Percentiles rank a stretch among this genome's conserved stretches.
These are phyloP conservation scores for Eupithecia subumbrata DNA, from an alignment of 2,888 invertebrate genomes.

Conservation along the genomic window DNA sequence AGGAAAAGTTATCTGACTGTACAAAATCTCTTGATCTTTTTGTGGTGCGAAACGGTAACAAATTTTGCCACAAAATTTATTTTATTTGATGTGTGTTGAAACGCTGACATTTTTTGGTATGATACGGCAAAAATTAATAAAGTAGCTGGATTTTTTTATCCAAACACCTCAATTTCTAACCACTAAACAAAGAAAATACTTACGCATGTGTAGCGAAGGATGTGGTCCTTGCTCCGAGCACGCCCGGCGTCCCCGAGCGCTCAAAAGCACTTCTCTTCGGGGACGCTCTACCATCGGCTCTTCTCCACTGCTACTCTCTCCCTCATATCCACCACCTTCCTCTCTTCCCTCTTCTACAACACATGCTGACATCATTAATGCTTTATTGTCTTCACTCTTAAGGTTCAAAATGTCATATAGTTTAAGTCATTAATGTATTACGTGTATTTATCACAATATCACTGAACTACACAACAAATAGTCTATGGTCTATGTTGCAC, in stretches of 20 bases:
- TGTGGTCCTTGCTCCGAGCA: slow-evolving; percentile 89
- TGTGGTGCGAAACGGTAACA: no score
- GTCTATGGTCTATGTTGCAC: background rate
- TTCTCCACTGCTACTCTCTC: slow-evolving; percentile 53
- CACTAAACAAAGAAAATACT: slow-evolving; percentile 55
- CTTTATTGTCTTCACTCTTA: slow-evolving; percentile 34
- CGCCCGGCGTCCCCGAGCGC: slow-evolving; percentile 84
- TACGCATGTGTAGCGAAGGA: slow-evolving; percentile 80
- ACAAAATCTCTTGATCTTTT: no score
- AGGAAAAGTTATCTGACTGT: no score
- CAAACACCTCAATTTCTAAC: no score
- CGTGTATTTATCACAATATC: slow-evolving; percentile 17
- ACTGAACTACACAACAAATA: background rate
- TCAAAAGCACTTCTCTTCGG: slow-evolving; percentile 81
- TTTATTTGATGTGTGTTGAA: no score
- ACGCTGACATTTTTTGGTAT: no score
- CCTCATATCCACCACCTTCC: slow-evolving; percentile 63
- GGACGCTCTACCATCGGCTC: slow-evolving; percentile 71
- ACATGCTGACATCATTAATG: slow-evolving; percentile 75
- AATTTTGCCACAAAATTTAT: no score
- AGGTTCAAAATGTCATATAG: slow-evolving; percentile 23
- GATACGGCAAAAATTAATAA: no score
- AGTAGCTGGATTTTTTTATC: no score
- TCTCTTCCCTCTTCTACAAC: slow-evolving; percentile 76
- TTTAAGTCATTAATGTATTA: background rate